Conservation (phyloP, 2,797 vertebrate genomes). For the Psittacula derbiana region DNA sequence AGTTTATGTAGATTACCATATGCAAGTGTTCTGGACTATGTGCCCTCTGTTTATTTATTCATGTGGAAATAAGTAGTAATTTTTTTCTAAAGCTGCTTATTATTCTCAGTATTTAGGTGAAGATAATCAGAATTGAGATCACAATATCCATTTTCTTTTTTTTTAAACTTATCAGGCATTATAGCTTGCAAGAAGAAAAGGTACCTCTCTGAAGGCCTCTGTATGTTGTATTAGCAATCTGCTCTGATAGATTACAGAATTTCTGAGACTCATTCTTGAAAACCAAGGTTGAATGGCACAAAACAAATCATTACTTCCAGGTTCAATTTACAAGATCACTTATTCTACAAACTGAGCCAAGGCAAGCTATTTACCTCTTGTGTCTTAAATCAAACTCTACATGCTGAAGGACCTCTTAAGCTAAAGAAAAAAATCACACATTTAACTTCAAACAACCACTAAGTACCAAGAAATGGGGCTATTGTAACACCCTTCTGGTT, state of each 20-base stretch:
- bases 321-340: background rate
- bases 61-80: background rate
- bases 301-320: background rate
- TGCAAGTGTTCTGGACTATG: fast-evolving
- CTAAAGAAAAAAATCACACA: background rate
- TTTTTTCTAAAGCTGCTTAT: background rate
- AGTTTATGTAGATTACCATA: background rate
- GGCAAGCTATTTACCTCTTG: background rate
- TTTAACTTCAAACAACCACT: background rate
- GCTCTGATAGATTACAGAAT: background rate
- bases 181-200: background rate
- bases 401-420: background rate
- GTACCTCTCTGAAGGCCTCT: background rate
- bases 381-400: background rate
- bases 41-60: background rate
- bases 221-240: background rate
- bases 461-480: background rate
- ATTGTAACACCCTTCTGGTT: background rate
- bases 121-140: background rate
- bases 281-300: background rate
- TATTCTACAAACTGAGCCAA: background rate
- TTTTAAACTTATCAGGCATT: background rate
- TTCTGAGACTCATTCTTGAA: background rate
- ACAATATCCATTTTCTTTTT: background rate
- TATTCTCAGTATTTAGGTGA: background rate